Percentiles rank a stretch among this genome's conserved stretches.
Evolutionary conservation across 2,888 invertebrate species (phyloP).

Genomic region (Ariolimax columbianus): DNA sequence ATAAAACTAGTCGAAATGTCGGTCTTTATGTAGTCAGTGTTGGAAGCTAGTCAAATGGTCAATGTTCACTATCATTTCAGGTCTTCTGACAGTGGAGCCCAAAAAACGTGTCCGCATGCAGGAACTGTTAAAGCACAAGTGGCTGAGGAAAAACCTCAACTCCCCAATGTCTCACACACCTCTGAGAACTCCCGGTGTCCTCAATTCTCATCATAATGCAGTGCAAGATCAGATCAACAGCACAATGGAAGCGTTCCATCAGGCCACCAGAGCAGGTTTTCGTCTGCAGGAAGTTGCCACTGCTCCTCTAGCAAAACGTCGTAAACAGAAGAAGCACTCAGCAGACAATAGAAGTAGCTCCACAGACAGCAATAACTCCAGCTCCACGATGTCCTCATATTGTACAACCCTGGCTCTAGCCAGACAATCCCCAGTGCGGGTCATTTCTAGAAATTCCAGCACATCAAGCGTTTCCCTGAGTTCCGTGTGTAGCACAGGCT

Average conservation of each 20-base stretch:
- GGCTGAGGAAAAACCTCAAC: slow-evolving; percentile 82
- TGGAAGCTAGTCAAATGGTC: not conserved
- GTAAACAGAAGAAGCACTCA: slow-evolving; percentile 81
- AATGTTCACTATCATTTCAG: slow-evolving; percentile 74
- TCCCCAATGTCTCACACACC: slow-evolving; percentile 80
- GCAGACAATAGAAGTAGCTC: slow-evolving; percentile 71
- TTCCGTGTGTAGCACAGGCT: slow-evolving; percentile 71
- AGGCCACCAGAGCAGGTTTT: slow-evolving; percentile 86
- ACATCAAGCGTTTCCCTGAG: slow-evolving; percentile 63
- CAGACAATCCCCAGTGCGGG: slow-evolving; percentile 65
- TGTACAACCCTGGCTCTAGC: slow-evolving; percentile 56
- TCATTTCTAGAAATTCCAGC: slow-evolving; percentile 67
- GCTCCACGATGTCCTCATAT: slow-evolving; percentile 57
- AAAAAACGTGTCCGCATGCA: slow-evolving; percentile 84
- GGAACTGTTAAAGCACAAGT: slow-evolving; percentile 85
- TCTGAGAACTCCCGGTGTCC: slow-evolving; percentile 83
- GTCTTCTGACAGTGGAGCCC: slow-evolving; percentile 89
- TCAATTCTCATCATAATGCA: slow-evolving; percentile 79
- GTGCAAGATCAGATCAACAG: slow-evolving; percentile 83
- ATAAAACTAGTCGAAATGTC: too few relatives aligned
- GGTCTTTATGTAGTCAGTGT: not conserved
- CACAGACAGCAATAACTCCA: slow-evolving; percentile 72
- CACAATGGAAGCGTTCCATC: slow-evolving; percentile 85
- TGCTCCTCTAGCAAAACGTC: slow-evolving; percentile 85
- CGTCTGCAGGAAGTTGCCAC: slow-evolving; percentile 86